Evolutionary conservation across 2,888 invertebrate species (phyloP), one percentile per base, ranked within the genome.

Genomic region (Bursaphelenchus okinawaensis): DNA sequence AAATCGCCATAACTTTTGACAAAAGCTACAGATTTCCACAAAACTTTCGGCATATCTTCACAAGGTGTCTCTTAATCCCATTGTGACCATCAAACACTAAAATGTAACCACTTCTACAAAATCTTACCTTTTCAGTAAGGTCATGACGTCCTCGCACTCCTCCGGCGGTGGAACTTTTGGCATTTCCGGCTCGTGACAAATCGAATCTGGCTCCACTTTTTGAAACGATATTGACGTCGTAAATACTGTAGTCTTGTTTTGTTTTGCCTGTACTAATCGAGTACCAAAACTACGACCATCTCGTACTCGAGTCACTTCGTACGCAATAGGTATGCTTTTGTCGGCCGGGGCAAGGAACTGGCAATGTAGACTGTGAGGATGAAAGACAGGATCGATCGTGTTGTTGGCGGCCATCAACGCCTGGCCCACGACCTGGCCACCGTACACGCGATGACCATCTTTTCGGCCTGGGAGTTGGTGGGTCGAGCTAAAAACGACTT

Each of bases 341-440:
- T 75, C 73, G 24, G 74, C 77, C 73, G 55, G 79, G 55, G 76
- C 72, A 26, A 85, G 73, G 68, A 85, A 85, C 73, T 84, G 84
- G 69, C 83, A 83, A 71, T 85, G 84, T 26, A 85, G 69, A 71
- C 83, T 83, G 73, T 85, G 84, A 1, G 83, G 79, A 63, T 82
- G 79, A 55, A 83, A 81, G 31, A 79, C 77, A 23, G 73, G 68
- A 2, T 78, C 77, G 4, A 84, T 83, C n/a, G 84, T 85, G 24
- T 81, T 78, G 19, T 78, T 75, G 19, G 84, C 84, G 3, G 84
- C 84, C 16, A 82, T 81, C 54, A 85, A 68, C 4, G 84, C 83
- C 68, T 84, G 84, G 9, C 84, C 84, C 7, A 84, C 81, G 20
- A 84, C 83, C 58, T 77, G 77, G 50, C 85, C 85, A 26, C 85